phyloP scores from a whole-genome alignment of 2,113 vertebrate genomes.

The Merops nubicus region DNA sequence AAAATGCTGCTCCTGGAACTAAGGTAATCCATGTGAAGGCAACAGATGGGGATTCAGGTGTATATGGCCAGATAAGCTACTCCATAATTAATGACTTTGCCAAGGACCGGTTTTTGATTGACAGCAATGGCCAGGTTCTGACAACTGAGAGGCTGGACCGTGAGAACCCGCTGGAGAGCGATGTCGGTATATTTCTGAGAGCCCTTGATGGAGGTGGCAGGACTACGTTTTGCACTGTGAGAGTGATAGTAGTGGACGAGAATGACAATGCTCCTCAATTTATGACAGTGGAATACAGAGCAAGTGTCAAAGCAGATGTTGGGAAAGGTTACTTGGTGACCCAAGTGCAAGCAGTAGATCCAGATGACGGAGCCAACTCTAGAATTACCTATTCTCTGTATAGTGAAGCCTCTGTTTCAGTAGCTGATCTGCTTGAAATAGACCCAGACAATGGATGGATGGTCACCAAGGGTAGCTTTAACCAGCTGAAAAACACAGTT shows the following conservation, averaged over 20 bases:
- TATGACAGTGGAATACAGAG: slow-evolving; percentile 85
- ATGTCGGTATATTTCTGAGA: slow-evolving; percentile 84
- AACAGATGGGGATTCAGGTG: slow-evolving; percentile 88
- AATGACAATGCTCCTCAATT: slow-evolving; percentile 94
- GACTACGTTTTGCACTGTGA: slow-evolving; percentile 86
- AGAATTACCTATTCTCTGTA: slow-evolving; percentile 93
- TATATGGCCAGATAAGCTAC: slow-evolving; percentile 86
- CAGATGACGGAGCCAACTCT: slow-evolving; percentile 89
- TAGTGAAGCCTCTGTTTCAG: slow-evolving; percentile 88
- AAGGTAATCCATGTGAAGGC: slow-evolving; percentile 89
- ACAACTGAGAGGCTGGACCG: slow-evolving; percentile 90
- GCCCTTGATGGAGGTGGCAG: slow-evolving; percentile 90
- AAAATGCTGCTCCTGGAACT: slow-evolving; percentile 86
- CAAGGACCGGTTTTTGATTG: slow-evolving; percentile 89
- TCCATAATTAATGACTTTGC: slow-evolving; percentile 90
- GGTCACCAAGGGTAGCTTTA: slow-evolving; percentile 93
- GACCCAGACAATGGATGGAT: slow-evolving; percentile 98
- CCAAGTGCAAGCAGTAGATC: slow-evolving; percentile 91
- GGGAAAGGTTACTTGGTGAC: slow-evolving; percentile 88
- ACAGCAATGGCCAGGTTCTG: slow-evolving; percentile 86
- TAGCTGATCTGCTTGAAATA: slow-evolving; percentile 92
- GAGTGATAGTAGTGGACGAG: slow-evolving; percentile 89
- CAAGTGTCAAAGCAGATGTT: slow-evolving; percentile 90
- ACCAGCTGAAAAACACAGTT: slow-evolving; percentile 87
- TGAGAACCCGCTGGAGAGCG: slow-evolving; percentile 83